Conservation (phyloP, 2,888 invertebrate genomes). For the Xanthorhoe spadicearia region DNA sequence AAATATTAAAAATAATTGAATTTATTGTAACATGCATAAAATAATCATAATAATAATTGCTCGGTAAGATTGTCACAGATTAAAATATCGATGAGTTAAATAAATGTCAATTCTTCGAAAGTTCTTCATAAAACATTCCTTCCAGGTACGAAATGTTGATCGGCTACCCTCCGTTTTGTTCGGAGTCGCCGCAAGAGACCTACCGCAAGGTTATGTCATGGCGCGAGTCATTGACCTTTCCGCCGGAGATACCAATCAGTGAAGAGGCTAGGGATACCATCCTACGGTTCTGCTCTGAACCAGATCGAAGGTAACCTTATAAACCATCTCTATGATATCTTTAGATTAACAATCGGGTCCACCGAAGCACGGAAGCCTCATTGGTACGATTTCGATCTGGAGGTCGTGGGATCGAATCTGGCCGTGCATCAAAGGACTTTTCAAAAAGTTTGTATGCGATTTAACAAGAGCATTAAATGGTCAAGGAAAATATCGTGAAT, state of each 20-base stretch:
- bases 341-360: background rate
- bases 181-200: slow-evolving; percentile 98
- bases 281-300: slow-evolving; percentile 98
- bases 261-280: slow-evolving; percentile 98
- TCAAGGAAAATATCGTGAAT: no score
- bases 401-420: no score
- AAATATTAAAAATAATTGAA: no score
- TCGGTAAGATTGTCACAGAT: no score
- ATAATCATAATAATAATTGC: no score
- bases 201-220: slow-evolving; percentile 99
- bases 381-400: no score
- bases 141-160: slow-evolving; percentile 97
- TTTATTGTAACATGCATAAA: no score
- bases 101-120: background rate
- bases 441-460: no score
- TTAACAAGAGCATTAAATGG: no score
- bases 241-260: slow-evolving; percentile 99
- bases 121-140: slow-evolving; percentile 2
- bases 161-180: slow-evolving; percentile 99
- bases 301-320: slow-evolving; percentile 91
- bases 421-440: no score
- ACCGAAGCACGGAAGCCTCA: no score
- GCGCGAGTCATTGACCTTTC: slow-evolving; percentile 99
- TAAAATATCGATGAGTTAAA: no score
- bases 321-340: slow-evolving; percentile 1